Evolutionary conservation across 1,140 invertebrate species (phyloP), one percentile per base, ranked within the genome.

Genomic region (Scaptomyza graminum): DNA sequence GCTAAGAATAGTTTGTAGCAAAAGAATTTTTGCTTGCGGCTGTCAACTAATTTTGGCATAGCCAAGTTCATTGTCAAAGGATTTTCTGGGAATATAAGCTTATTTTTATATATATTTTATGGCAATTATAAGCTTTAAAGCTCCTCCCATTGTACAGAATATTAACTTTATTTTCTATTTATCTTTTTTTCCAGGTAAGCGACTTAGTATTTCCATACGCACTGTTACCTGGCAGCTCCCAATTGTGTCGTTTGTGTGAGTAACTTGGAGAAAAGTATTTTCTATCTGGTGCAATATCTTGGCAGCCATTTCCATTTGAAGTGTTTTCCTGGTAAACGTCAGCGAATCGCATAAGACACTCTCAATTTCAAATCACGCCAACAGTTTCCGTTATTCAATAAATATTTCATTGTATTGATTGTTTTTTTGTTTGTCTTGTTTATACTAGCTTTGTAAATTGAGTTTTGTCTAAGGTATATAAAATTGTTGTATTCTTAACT

Each of bases 381-480:
- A 67, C 67, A 82, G 82, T 61, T 88, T 85, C 83, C 82, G 82
- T 85, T 87, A 85, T 87, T 71, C 82, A 81, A 85, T 85, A 81
- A 87, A 82, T 82, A 55, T 79, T 85, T 69, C 72, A 79, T 87
- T 82, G 79, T 76, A 66, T 82, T 59, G 56, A 68, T 78, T 69
- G 74, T 31, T 31, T 25, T 85, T 74, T 71, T 28, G 28, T 61
- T 46, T 60, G 25, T 25, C 5, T 34, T 41, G 55, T n/a, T n/a
- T n/a, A n/a, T n/a, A n/a, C n/a, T n/a, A n/a, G n/a, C n/a, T n/a
- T n/a, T n/a, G n/a, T n/a, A n/a, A n/a, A n/a, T n/a, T n/a, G n/a
- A n/a, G n/a, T n/a, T n/a, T n/a, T n/a, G n/a, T n/a, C n/a, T n/a
- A n/a, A n/a, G n/a, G n/a, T n/a, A n/a, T n/a, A n/a, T n/a, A n/a